Evolutionary conservation across 2,888 invertebrate genomes (phyloP).

Genomic region (Leucophenga montana): DNA sequence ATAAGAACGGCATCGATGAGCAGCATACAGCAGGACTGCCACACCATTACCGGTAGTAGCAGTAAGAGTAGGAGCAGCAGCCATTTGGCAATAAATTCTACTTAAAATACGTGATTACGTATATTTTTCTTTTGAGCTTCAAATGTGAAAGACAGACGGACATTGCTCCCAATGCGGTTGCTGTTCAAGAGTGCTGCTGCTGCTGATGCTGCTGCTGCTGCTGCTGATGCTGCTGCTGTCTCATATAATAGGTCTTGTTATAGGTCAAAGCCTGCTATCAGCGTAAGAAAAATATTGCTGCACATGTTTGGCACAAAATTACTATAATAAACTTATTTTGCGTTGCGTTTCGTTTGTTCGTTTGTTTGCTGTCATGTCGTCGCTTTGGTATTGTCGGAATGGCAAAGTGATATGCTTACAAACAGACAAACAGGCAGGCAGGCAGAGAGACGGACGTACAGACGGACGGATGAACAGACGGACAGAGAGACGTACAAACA

Average conservation of each 20-base stretch:
- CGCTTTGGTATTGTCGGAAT: too few species aligned
- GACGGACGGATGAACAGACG: too few species aligned
- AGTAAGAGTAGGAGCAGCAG: not conserved
- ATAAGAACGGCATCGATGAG: slow-evolving; percentile 1
- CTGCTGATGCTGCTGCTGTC: slow-evolving; percentile 14
- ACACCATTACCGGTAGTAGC: slow-evolving; percentile 22
- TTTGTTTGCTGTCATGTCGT: too few species aligned
- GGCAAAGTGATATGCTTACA: too few species aligned
- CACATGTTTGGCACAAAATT: slow-evolving; percentile 61
- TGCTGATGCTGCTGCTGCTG: slow-evolving; percentile 29
- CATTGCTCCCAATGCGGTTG: slow-evolving; percentile 7
- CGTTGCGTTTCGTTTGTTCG: slow-evolving; percentile 18
- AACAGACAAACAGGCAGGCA: too few species aligned
- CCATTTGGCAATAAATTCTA: slow-evolving; percentile 47
- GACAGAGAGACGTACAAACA: too few species aligned
- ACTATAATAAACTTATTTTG: slow-evolving; percentile 61
- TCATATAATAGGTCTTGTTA: slow-evolving; percentile 24
- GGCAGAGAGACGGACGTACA: too few species aligned
- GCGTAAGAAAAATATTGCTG: slow-evolving; percentile 46
- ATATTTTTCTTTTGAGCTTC: slow-evolving; percentile 21
- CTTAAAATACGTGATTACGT: slow-evolving; percentile 51
- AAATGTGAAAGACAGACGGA: too few species aligned
- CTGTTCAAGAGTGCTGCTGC: slow-evolving; percentile 29
- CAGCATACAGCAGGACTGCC: slow-evolving; percentile 19
- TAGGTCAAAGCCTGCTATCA: slow-evolving; percentile 32